These are phyloP conservation scores for Holothuria leucospilota DNA, from an alignment of 53 echinoderm and acorn worm species.

Conservation along the genomic window DNA sequence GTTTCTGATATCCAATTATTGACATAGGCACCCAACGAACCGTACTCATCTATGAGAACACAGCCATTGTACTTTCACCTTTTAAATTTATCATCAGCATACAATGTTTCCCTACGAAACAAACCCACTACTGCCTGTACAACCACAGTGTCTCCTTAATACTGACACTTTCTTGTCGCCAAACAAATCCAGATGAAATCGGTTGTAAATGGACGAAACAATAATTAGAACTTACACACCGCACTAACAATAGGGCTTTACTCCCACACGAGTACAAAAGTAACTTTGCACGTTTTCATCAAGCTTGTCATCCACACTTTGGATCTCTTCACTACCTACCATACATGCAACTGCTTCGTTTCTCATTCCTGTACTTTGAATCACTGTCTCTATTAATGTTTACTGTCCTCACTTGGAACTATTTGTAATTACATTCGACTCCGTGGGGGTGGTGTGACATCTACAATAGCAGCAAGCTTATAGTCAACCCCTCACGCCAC, in stretches of 20 bases:
- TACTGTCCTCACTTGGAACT: too few species aligned
- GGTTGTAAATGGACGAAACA: conserved; percentile 7
- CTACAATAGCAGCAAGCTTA: too few species aligned
- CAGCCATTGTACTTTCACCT: conserved; percentile 19
- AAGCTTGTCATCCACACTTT: too few species aligned
- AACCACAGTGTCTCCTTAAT: conserved; percentile 43
- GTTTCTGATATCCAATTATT: conserved; percentile 18
- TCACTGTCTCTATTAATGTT: not conserved
- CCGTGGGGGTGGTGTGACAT: not conserved
- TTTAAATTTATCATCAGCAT: conserved; percentile 32
- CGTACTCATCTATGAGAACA: conserved; percentile 53
- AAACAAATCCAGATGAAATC: conserved; percentile 21
- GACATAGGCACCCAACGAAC: conserved; percentile 46
- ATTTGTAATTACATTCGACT: not conserved
- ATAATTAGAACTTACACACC: conserved; percentile 24
- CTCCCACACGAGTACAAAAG: not conserved
- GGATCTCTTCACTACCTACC: too few species aligned
- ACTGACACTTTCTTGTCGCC: conserved; percentile 21
- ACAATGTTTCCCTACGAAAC: not conserved
- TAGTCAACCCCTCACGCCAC: not conserved
- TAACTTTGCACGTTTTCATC: too few species aligned
- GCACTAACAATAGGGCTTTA: conserved; percentile 21
- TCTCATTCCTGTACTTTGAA: too few species aligned
- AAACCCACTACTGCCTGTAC: conserved; percentile 45
- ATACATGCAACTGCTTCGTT: too few species aligned